phyloP scores from a whole-genome alignment of 2,113 vertebrate genomes.

The Pteronura brasiliensis region DNA sequence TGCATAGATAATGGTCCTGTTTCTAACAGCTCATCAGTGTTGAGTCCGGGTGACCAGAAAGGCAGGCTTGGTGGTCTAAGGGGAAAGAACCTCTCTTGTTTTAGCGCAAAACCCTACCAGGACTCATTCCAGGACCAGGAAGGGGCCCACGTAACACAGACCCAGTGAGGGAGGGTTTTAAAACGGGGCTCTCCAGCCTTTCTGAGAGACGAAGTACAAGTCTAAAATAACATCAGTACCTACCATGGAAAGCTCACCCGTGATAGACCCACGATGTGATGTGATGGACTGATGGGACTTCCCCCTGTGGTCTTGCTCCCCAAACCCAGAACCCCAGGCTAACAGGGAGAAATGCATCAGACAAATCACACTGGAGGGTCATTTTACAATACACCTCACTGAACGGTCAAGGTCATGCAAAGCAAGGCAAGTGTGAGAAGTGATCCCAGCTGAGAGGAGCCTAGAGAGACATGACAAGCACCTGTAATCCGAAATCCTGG shows the following conservation, averaged over 20 bases:
- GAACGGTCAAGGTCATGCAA: background rate
- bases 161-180: background rate
- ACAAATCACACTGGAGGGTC: background rate
- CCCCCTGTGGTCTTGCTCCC: background rate
- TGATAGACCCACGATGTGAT: background rate
- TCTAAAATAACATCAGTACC: background rate
- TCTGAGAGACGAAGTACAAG: background rate
- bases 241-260: background rate
- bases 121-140: background rate
- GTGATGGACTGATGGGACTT: too few relatives aligned
- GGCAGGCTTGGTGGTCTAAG: background rate
- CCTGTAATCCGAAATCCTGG: background rate
- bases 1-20: conserved; percentile 78
- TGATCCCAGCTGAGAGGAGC: background rate
- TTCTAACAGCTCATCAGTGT: conserved; percentile 80
- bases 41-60: conserved; percentile 65
- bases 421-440: background rate
- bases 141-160: background rate
- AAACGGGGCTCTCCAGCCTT: background rate
- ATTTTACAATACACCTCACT: background rate
- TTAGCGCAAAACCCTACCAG: rapidly evolving
- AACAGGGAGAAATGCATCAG: background rate
- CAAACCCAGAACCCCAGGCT: background rate
- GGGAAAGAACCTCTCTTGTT: background rate
- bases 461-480: background rate